Evolutionary conservation across 2,888 invertebrate species (phyloP).

Genomic region (Eupithecia abbreviata): DNA sequence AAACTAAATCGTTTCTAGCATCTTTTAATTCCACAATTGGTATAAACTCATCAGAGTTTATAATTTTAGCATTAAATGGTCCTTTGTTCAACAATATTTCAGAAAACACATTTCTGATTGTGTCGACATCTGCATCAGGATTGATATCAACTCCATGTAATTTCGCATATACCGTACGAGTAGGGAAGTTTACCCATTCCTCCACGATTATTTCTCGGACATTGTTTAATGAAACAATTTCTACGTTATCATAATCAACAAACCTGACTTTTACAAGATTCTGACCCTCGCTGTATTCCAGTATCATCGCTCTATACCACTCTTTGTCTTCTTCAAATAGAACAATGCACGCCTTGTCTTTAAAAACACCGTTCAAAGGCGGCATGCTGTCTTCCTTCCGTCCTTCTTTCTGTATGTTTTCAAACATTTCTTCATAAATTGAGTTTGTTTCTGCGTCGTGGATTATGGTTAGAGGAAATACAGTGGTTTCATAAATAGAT

Average conservation of each 20-base stretch:
- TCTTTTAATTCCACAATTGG: constrained; percentile 67
- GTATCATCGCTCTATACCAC: constrained; percentile 89
- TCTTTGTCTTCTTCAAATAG: constrained; percentile 83
- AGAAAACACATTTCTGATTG: constrained; percentile 59
- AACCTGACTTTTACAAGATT: constrained; percentile 85
- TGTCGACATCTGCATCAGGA: constrained; percentile 59
- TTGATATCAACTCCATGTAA: constrained; percentile 69
- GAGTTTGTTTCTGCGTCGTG: constrained; percentile 67
- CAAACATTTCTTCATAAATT: constrained; percentile 76
- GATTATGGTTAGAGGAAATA: constrained; percentile 66
- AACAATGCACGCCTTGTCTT: constrained; percentile 86
- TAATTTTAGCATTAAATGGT: constrained; percentile 65
- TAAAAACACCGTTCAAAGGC: constrained; percentile 69
- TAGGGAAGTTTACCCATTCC: constrained; percentile 79
- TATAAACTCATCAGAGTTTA: constrained; percentile 48
- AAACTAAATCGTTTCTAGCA: constrained; percentile 57
- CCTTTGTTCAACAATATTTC: constrained; percentile 64
- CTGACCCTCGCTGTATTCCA: constrained; percentile 72
- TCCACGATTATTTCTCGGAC: constrained; percentile 75
- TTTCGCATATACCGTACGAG: constrained; percentile 78
- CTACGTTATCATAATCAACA: constrained; percentile 90
- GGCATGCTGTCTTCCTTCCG: constrained; percentile 57
- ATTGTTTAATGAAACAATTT: constrained; percentile 73
- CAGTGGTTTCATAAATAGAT: constrained; percentile 62
- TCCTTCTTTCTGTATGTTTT: constrained; percentile 77